These are phyloP conservation scores for Chelmon rostratus DNA, from an alignment of 2,797 vertebrate genomes.

Conservation along the genomic window DNA sequence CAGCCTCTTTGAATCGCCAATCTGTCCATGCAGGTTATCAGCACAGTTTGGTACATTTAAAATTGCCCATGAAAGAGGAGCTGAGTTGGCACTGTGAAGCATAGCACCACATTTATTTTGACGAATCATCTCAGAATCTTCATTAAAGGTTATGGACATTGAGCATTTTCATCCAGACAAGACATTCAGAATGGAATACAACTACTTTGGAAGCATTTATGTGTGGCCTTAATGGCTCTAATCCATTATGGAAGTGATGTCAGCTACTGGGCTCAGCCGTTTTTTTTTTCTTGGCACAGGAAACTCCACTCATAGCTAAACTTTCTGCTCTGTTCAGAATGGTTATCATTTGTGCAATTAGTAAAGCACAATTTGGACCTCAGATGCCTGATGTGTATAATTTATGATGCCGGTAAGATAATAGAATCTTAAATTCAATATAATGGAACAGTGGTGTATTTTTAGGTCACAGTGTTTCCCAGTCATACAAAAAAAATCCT, in stretches of 20 bases:
- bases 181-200: conserved; percentile 60
- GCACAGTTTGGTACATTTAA: conserved; percentile 45
- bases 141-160: conserved; percentile 49
- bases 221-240: conserved; percentile 44
- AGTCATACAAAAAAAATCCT: conserved; percentile 12
- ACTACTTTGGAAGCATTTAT: conserved; percentile 53
- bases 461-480: conserved; percentile 30
- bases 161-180: conserved; percentile 58
- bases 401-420: conserved; percentile 53
- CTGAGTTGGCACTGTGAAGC: conserved; percentile 38
- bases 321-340: conserved; percentile 54
- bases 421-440: conserved; percentile 43
- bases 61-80: conserved; percentile 39
- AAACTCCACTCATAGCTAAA: conserved; percentile 49
- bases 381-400: conserved; percentile 37
- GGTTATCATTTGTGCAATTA: conserved; percentile 51
- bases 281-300: conserved; percentile 55
- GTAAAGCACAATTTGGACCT: conserved; percentile 47
- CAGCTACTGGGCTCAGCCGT: conserved; percentile 33
- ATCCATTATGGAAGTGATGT: conserved; percentile 60
- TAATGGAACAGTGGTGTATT: conserved; percentile 17
- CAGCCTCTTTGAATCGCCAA: conserved; percentile 49
- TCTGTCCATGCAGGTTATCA: conserved; percentile 53
- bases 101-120: conserved; percentile 39
- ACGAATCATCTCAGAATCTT: conserved; percentile 53